Percentiles rank a stretch among this genome's conserved stretches.
These are phyloP conservation scores for Pogonophryne albipinna DNA, from an alignment of 2,797 vertebrate genomes.

Conservation along the genomic window DNA sequence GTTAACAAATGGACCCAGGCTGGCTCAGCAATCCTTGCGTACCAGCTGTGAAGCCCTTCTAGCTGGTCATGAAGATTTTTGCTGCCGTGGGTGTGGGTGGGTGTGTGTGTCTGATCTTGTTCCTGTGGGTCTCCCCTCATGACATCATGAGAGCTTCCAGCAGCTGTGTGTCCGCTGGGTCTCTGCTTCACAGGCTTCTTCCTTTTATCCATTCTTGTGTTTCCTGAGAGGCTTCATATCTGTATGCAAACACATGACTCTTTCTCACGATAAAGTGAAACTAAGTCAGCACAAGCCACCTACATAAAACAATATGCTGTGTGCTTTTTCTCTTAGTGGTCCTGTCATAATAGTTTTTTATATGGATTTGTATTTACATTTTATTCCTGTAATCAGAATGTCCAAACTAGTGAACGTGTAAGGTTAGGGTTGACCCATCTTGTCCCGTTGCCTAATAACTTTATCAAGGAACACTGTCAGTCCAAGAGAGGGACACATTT, in stretches of 20 bases:
- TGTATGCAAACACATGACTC: slow-evolving; percentile 1
- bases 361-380: too few relatives aligned
- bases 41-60: slow-evolving; percentile 60
- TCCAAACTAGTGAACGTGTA: too few relatives aligned
- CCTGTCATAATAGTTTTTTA: neutral
- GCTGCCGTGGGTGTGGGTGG: slow-evolving; percentile 31
- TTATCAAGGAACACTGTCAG: too few relatives aligned
- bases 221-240: slow-evolving; percentile 2
- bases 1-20: slow-evolving; percentile 60
- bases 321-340: slow-evolving; percentile 7
- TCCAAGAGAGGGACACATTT: too few relatives aligned
- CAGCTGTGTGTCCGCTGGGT: slow-evolving; percentile 37
- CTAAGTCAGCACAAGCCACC: neutral
- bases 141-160: slow-evolving; percentile 61
- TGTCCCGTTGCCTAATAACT: too few relatives aligned
- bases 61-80: slow-evolving; percentile 56
- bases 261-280: slow-evolving; percentile 1
- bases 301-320: slow-evolving; percentile 1
- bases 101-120: slow-evolving; percentile 5
- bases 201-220: slow-evolving; percentile 21
- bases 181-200: slow-evolving; percentile 23
- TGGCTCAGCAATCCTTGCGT: slow-evolving; percentile 65
- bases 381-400: too few relatives aligned
- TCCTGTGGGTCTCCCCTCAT: slow-evolving; percentile 48
- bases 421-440: too few relatives aligned